phyloP scores from a whole-genome alignment of 2,113 vertebrate genomes.

The Cygnus atratus region DNA sequence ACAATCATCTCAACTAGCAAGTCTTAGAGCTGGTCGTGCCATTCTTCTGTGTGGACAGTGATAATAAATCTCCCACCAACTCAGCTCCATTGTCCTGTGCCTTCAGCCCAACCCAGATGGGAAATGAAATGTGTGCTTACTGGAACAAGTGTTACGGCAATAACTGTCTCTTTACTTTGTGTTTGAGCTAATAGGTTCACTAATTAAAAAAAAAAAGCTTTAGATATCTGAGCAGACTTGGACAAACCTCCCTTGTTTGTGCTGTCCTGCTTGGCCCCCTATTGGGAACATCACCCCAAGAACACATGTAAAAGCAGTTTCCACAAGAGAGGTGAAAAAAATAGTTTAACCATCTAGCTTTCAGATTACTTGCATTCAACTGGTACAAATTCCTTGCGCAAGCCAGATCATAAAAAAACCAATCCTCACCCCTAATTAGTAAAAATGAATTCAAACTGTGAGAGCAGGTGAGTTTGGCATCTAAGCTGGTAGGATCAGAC shows the following conservation, averaged over 20 bases:
- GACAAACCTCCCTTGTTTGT: background rate
- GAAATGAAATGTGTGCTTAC: background rate
- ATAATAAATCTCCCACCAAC: background rate
- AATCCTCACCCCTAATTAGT: slow-evolving; percentile 20
- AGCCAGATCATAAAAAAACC: background rate
- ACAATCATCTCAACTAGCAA: background rate
- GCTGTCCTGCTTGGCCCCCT: background rate
- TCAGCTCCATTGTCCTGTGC: background rate
- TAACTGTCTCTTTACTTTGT: background rate
- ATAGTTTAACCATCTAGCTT: background rate
- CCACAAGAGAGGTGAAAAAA: background rate
- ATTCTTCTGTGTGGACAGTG: background rate
- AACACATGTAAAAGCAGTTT: background rate
- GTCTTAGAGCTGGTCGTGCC: background rate
- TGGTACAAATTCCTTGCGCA: background rate
- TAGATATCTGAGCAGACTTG: background rate
- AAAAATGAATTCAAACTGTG: slow-evolving; percentile 22
- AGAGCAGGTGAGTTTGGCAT: slow-evolving; percentile 29
- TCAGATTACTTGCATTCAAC: background rate
- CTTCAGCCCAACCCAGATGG: background rate
- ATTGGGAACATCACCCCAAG: background rate
- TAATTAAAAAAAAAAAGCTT: background rate
- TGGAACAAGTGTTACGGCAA: background rate
- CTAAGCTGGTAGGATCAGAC: slow-evolving; percentile 52
- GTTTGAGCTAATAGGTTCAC: background rate